Evolutionary conservation across 2,888 invertebrate species (phyloP).

Genomic region (Protodeltote pygarga): DNA sequence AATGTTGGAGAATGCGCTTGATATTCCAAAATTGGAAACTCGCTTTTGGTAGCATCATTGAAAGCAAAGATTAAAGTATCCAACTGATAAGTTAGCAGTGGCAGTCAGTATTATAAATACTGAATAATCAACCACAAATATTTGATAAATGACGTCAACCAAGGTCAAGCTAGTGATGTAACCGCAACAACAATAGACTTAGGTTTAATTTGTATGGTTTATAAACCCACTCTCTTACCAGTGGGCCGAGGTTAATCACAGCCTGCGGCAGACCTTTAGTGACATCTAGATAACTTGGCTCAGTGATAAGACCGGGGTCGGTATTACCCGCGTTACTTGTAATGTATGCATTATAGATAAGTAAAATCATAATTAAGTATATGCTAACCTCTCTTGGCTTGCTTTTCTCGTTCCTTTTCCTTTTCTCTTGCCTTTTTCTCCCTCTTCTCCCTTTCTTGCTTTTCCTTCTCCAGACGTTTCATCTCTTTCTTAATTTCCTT

Average conservation of each 20-base stretch:
- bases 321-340: constrained; percentile 23
- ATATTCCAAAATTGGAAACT: neutral
- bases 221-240: constrained; percentile 57
- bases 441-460: constrained; percentile 81
- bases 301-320: constrained; percentile 32
- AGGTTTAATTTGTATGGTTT: constrained; percentile 61
- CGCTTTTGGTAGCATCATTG: neutral
- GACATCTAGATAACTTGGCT: constrained; percentile 69
- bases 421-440: constrained; percentile 84
- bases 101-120: constrained; percentile 41
- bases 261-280: constrained; percentile 59
- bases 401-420: constrained; percentile 82
- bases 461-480: constrained; percentile 82
- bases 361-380: constrained; percentile 12
- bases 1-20: constrained; percentile 26
- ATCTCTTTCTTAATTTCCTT: constrained; percentile 85
- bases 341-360: constrained; percentile 16
- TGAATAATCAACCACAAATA: constrained; percentile 64
- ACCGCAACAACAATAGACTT: constrained; percentile 67
- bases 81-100: constrained; percentile 14
- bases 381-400: constrained; percentile 76
- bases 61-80: constrained; percentile 12
- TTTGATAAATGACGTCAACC: constrained; percentile 66
- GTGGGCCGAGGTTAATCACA: constrained; percentile 38
- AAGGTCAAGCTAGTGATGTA: constrained; percentile 78